These are phyloP conservation scores for Fukomys damarensis DNA, from an alignment of 2,113 vertebrate genomes.

Conservation along the genomic window DNA sequence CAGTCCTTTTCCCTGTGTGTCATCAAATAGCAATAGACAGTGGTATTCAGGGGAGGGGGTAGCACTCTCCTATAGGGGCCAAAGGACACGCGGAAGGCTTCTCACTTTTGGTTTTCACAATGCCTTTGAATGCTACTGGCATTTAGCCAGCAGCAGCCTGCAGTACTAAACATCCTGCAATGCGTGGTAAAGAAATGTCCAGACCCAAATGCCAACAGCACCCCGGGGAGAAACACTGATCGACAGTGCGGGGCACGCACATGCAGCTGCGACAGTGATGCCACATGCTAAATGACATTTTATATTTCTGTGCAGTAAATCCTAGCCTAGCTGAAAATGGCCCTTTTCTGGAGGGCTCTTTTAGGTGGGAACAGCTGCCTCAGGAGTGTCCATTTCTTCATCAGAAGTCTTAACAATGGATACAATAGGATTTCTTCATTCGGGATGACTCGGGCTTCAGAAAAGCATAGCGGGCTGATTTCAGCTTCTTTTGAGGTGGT, in stretches of 20 bases:
- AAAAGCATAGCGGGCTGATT: neutral
- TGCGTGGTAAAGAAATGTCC: neutral
- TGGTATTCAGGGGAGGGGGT: neutral
- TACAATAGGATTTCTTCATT: slow-evolving; percentile 34
- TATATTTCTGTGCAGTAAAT: neutral
- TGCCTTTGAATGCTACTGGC: neutral
- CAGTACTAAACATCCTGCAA: neutral
- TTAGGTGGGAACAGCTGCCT: neutral
- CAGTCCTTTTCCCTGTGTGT: neutral
- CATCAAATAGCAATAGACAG: neutral
- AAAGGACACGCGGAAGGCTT: neutral
- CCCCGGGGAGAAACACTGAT: neutral
- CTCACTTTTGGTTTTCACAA: neutral
- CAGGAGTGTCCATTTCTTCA: neutral
- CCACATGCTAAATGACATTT: neutral
- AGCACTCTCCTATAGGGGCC: neutral
- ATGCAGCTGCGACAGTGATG: neutral
- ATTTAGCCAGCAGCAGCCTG: neutral
- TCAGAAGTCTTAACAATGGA: neutral
- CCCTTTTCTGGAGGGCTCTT: neutral
- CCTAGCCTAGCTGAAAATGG: neutral
- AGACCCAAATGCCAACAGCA: slow-evolving; percentile 31
- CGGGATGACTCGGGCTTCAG: neutral
- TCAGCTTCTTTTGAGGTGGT: neutral
- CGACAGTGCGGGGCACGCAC: neutral